These are phyloP conservation scores for Sturnira hondurensis DNA, from an alignment of 2,113 vertebrate genomes.

Conservation along the genomic window DNA sequence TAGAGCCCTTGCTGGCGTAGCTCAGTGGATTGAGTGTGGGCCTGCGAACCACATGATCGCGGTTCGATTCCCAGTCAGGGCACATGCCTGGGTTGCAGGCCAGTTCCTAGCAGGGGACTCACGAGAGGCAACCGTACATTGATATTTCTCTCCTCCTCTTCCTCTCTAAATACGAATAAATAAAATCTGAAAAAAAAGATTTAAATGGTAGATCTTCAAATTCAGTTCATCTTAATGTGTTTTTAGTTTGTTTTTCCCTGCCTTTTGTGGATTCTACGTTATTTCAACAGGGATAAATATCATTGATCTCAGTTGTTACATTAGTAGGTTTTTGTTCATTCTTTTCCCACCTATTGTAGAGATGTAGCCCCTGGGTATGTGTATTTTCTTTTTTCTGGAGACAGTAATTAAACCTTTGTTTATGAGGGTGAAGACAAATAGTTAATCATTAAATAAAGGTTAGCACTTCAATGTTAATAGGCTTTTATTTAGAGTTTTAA, in stretches of 20 bases:
- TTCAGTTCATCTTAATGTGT: neutral
- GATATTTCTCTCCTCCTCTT: no score
- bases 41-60: no score
- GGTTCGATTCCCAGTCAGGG: no score
- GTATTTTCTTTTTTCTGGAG: neutral
- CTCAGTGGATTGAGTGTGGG: no score
- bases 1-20: no score
- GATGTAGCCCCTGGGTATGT: neutral
- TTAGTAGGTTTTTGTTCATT: neutral
- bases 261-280: neutral
- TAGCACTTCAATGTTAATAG: neutral
- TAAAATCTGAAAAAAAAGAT: no score
- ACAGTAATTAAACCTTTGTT: neutral
- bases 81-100: no score
- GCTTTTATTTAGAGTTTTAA: neutral
- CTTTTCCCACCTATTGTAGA: neutral
- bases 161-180: no score
- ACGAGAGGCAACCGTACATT: no score
- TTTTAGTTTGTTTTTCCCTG: neutral
- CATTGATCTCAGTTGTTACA: neutral
- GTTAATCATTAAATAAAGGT: neutral
- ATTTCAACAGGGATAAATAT: neutral
- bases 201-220: constrained; percentile 1
- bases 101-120: no score
- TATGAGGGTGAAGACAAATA: neutral